phyloP scores from a whole-genome alignment of 2,888 invertebrate genomes.

The Lepidochrysops patricia region DNA sequence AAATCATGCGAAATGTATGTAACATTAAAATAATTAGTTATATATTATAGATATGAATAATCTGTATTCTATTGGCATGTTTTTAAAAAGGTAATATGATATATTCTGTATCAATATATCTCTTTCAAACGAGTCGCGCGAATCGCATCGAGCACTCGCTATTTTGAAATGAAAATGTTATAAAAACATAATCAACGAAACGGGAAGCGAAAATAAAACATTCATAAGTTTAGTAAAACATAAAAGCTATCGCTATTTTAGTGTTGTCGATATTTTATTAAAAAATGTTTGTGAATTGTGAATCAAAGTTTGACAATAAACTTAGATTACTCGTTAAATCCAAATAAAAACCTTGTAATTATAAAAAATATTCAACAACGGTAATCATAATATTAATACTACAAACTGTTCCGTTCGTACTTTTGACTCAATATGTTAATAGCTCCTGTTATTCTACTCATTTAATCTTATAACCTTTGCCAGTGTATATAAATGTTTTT shows the following conservation, averaged over 20 bases:
- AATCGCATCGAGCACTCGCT: background rate
- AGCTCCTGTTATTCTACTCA: background rate
- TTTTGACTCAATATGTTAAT: too few species aligned
- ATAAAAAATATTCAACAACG: background rate
- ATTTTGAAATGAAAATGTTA: background rate
- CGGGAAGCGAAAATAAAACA: background rate
- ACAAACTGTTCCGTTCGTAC: too few species aligned
- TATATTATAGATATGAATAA: background rate
- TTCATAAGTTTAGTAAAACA: background rate
- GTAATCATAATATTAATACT: background rate
- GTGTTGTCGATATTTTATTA: background rate
- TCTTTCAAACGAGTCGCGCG: background rate
- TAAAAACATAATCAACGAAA: slow-evolving; percentile 1
- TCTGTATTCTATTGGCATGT: background rate
- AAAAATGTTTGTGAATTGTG: background rate
- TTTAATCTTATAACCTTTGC: background rate
- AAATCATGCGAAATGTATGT: too few species aligned
- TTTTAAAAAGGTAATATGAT: too few species aligned
- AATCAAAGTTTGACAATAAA: slow-evolving; percentile 34
- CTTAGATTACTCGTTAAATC: slow-evolving; percentile 15
- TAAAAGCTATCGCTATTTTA: background rate
- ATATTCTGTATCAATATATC: background rate
- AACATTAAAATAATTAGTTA: background rate
- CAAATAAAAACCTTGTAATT: background rate
- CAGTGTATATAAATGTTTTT: background rate